Base-by-base conservation (phyloP, 1,140 invertebrate genomes). In the Reticulitermes speratus region DNA sequence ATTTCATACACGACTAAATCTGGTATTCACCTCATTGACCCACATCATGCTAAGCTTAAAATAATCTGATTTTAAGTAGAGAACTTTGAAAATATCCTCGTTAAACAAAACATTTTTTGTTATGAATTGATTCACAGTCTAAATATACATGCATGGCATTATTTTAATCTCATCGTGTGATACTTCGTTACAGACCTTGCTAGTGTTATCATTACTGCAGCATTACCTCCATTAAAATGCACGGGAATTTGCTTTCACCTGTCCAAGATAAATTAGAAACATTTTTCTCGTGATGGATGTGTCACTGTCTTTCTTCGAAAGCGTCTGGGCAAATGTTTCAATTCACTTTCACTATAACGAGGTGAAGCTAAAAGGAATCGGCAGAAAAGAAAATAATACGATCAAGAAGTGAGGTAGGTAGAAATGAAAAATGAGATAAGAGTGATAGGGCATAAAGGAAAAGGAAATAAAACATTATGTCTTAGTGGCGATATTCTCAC, bases 301-400 rank as follows among this genome's bases (percentile, higher is more conserved):
- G 38, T 5, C 38, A 38, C 38, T 38, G 38, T 38, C 14, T 30
- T 75, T 75, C 25, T 75, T 75, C 65, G 25, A 16, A 55, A 55
- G 19, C 6, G 9, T 65, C 59, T 21, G 59, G 25, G 59, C 59
- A 65, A 65, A 23, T 5, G 65, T 75, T 30, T 75, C 65, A 25
- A 75, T 75, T 75, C 9, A 25, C 25, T 75, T n/a, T 2, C 65
- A 25, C 25, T 2, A 8, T 14, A 25, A 25, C n/a, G 65, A 75
- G 65, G n/a, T 75, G 65, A 75, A n/a, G 65, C 65, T 75, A 16
- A 75, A 75, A 75, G 65, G n/a, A 75, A 75, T 75, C 25, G n/a
- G 65, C 65, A 25, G n/a, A 75, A 75, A 75, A 30, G 25, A 75
- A 75, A 75, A 75, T n/a, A 75, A 75, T 75, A 75, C n/a, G 65